Base-by-base conservation (phyloP, 2,888 invertebrate genomes). In the Atrina japonica region DNA sequence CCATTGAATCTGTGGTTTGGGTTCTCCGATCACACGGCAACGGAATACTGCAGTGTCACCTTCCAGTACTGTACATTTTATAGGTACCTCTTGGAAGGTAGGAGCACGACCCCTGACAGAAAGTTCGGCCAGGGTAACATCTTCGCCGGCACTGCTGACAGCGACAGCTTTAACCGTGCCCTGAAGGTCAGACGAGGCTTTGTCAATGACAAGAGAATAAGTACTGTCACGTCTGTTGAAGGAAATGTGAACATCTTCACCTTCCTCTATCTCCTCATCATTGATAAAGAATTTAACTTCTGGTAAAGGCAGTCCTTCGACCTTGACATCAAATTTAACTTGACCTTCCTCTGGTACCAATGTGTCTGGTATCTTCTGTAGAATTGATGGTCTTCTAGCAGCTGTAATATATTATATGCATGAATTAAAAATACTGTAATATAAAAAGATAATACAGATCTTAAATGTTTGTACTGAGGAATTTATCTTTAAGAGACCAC, bases 281-380 rank as follows among this genome's bases (percentile, higher is more conserved):
- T 90, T 88, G 18, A 86, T 65, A 61, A 78, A 84, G 97, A 97
- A 98, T 60, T 94, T 94, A 21, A 97, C 94, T 86, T 94, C 94
- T 14, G 97, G 97, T 6, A 94, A 94, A 58, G 97, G 97, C 89
- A 95, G 95, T 60, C 97, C 98, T 16, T 94, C 94, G 1, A 97
- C 96, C 91, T 95, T 95, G n/a, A 96, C 96, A 40, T 92, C 92
- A 67, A 97, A 92, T 80, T 86, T 89, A 72, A 87, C 90, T 14
- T 86, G 83, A 14, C 89, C 90, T 50, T 86, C 80, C 74, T 88
- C 87, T 43, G 90, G 88, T 1, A 87, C 86, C 11, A 88, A 76
- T 0, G 83, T 81, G 71, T 90, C 87, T 7, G 86, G 82, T 66
- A 87, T 81, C 45, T 85, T 85, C 40, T 83, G 80, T 14, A 85